These are phyloP conservation scores for Spea multiplicata DNA, from an alignment of 2,113 vertebrate species.

Conservation along the genomic window DNA sequence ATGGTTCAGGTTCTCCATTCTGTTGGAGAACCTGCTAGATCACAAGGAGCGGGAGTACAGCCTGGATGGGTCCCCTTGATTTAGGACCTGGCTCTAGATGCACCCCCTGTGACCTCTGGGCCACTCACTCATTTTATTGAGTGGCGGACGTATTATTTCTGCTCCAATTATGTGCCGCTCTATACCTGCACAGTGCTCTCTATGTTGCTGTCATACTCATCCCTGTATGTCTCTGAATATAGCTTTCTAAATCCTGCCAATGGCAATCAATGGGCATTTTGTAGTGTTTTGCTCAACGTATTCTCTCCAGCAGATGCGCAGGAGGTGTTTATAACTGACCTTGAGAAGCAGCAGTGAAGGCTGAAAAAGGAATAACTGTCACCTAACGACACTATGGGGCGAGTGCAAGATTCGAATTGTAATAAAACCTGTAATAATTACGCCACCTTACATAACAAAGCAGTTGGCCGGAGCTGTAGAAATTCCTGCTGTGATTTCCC, in stretches of 20 bases:
- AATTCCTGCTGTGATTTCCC: conserved; percentile 48
- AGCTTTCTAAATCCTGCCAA: too few species aligned
- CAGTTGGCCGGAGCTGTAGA: conserved; percentile 44
- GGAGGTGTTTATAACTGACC: conserved; percentile 11
- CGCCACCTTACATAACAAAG: conserved; percentile 45
- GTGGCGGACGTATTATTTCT: too few species aligned
- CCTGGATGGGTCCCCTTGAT: too few species aligned
- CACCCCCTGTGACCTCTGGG: too few species aligned
- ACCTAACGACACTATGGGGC: conserved; percentile 47
- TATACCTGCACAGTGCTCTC: neutral
- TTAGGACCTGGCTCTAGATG: too few species aligned
- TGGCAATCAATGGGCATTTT: too few species aligned
- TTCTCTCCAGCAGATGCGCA: neutral
- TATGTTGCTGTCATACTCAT: neutral
- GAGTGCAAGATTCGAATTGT: conserved; percentile 42
- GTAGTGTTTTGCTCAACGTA: neutral
- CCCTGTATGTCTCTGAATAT: neutral
- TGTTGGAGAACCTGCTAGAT: too few species aligned
- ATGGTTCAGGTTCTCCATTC: too few species aligned
- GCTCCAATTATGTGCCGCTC: too few species aligned
- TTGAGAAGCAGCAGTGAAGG: conserved; percentile 38
- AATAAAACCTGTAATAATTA: conserved; percentile 49
- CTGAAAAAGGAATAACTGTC: conserved; percentile 42
- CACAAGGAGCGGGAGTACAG: too few species aligned
- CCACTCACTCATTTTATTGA: too few species aligned